These are phyloP conservation scores for Psilanteris sp. DNA, from an alignment of 1,140 invertebrate species.

Conservation along the genomic window DNA sequence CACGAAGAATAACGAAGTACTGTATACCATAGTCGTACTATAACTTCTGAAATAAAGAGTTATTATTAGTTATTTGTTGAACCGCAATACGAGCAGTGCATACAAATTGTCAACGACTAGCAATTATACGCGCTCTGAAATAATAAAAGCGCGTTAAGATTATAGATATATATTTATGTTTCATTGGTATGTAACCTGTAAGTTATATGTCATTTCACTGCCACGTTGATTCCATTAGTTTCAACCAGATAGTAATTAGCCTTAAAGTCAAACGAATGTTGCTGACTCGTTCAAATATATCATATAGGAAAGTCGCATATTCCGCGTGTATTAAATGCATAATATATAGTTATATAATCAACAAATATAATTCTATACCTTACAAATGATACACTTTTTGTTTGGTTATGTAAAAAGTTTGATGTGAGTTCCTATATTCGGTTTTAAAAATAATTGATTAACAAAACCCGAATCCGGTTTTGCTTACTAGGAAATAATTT, in stretches of 20 bases:
- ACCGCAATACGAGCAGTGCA: too few relatives aligned
- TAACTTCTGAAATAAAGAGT: too few relatives aligned
- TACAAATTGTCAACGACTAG: too few relatives aligned
- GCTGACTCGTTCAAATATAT: constrained; percentile 34
- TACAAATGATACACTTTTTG: constrained; percentile 16
- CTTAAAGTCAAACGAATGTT: constrained; percentile 47
- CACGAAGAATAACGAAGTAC: too few relatives aligned
- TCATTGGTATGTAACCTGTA: constrained; percentile 15
- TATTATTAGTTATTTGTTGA: too few relatives aligned
- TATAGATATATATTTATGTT: constrained; percentile 16
- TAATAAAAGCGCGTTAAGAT: not conserved
- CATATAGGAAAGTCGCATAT: constrained; percentile 21
- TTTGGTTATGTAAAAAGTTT: too few relatives aligned
- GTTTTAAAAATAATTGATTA: too few relatives aligned
- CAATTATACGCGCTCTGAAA: too few relatives aligned
- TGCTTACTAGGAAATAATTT: too few relatives aligned
- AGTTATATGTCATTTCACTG: constrained; percentile 36
- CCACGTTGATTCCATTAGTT: constrained; percentile 31
- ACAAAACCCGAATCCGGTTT: too few relatives aligned
- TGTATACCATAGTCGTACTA: too few relatives aligned
- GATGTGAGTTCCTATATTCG: too few relatives aligned
- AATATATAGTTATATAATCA: constrained; percentile 24
- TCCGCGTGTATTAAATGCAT: constrained; percentile 4
- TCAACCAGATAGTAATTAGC: constrained; percentile 43
- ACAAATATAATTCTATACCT: constrained; percentile 11